These are phyloP conservation scores for Ariopsis seemanni DNA, from an alignment of 2,113 vertebrate genomes.

Conservation along the genomic window DNA sequence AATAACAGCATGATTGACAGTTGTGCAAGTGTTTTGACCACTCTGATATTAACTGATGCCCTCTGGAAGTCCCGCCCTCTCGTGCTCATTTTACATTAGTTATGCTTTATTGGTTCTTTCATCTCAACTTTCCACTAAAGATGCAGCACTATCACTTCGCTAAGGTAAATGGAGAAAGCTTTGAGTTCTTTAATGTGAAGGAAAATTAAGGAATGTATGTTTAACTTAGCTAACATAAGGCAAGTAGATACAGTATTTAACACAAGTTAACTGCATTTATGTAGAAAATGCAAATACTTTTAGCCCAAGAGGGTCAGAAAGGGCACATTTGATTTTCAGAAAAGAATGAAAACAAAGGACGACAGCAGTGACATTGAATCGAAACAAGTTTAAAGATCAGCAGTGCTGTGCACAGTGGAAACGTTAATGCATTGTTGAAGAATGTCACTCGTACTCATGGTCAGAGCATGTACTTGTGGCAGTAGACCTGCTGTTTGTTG, in stretches of 20 bases:
- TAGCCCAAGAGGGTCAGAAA: background rate
- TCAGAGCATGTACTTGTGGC: conserved; percentile 19
- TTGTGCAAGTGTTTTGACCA: no score
- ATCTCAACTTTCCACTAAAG: background rate
- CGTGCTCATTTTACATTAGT: no score
- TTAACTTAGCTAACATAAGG: background rate
- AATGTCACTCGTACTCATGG: background rate
- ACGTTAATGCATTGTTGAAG: background rate
- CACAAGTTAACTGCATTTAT: background rate
- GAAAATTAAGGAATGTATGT: background rate
- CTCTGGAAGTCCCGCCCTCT: no score
- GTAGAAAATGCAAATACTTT: background rate
- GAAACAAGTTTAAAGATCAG: background rate
- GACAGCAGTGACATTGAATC: background rate
- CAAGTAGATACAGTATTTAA: background rate
- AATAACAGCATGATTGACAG: no score
- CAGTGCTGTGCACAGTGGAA: background rate
- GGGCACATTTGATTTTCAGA: background rate
- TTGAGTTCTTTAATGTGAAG: background rate
- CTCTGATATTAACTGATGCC: no score
- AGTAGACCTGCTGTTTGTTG: conserved; percentile 33
- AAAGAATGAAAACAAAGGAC: background rate
- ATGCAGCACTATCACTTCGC: no score
- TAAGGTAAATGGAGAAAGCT: background rate
- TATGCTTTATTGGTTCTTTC: background rate